Base-by-base conservation (phyloP, 2,888 invertebrate species). In the Tribolium freemani region DNA sequence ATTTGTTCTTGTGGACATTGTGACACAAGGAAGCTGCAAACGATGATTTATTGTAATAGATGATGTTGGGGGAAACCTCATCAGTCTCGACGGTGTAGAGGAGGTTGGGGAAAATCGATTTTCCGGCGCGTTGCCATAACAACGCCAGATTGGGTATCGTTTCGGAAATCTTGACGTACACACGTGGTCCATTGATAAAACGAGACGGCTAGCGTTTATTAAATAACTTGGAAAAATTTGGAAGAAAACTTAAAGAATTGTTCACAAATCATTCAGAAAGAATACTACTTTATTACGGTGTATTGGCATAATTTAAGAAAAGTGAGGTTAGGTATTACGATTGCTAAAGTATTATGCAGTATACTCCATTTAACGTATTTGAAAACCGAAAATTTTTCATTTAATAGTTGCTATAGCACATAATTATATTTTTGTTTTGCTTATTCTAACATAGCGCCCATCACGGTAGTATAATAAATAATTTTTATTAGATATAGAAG, bases 61-160 rank as follows among this genome's bases (percentile, higher is more conserved):
- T 54, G 54, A 54, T 26, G 54, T 11, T 8, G 11, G 54, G 54
- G 54, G n/a, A 57, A 57, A 38, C 38, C 57, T 44, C 44, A 57
- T 56, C 31, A 21, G 54, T 56, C 31, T 56, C 54, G 51, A 57
- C 57, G n/a, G 5, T 9, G 16, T 16, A 16, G 16, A 26, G 11
- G 6, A 31, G 56, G 56, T 5, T 6, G 10, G 31, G 16, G 57
- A 38, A 57, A 57, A 57, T 57, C 57, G 57, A 57, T 57, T 57
- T 44, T 57, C 44, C 16, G 45, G 20, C 57, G 16, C 16, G 57
- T 57, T 57, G 3, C 57, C 57, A 57, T 57, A 57, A 44, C 57
- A 57, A 57, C 57, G 44, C n/a, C 2, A 44, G 44, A n/a, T 16
- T 8, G 13, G 9, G 44, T 10, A 56, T 57, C 44, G 21, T 21